Conservation (phyloP, 2,888 invertebrate genomes). For the Oegoconia quadripuncta region DNA sequence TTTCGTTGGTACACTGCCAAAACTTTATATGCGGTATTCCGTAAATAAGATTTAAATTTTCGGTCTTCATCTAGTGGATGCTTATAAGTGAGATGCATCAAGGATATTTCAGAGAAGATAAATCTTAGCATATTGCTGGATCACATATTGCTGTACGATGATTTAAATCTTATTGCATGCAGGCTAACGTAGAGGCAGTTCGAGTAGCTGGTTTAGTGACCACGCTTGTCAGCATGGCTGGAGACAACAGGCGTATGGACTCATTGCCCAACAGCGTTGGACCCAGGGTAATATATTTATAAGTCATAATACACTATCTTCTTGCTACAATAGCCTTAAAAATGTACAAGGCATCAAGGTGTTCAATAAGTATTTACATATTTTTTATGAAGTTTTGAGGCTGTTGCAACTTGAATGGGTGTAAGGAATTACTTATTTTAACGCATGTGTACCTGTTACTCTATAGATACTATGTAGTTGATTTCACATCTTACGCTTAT, state of each 20-base stretch:
- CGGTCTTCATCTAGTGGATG: conserved; percentile 38
- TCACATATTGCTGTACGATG: conserved; percentile 35
- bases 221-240: conserved; percentile 89
- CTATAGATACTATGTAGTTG: conserved; percentile 16
- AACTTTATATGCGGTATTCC: conserved; percentile 45
- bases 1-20: conserved; percentile 58
- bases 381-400: no score
- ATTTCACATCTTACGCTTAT: conserved; percentile 1
- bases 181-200: conserved; percentile 90
- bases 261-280: conserved; percentile 74
- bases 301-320: no score
- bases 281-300: no score
- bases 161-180: conserved; percentile 78
- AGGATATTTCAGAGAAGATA: not conserved
- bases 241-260: conserved; percentile 78
- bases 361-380: no score
- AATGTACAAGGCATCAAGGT: no score
- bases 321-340: no score
- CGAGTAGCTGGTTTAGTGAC: conserved; percentile 90
- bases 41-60: conserved; percentile 76
- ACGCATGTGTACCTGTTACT: conserved; percentile 32
- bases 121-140: not conserved
- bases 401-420: no score
- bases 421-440: conserved; percentile 40
- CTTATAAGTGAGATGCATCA: not conserved